These are phyloP conservation scores for Scaptomyza hsui DNA, from an alignment of 1,140 invertebrate species.

Conservation along the genomic window DNA sequence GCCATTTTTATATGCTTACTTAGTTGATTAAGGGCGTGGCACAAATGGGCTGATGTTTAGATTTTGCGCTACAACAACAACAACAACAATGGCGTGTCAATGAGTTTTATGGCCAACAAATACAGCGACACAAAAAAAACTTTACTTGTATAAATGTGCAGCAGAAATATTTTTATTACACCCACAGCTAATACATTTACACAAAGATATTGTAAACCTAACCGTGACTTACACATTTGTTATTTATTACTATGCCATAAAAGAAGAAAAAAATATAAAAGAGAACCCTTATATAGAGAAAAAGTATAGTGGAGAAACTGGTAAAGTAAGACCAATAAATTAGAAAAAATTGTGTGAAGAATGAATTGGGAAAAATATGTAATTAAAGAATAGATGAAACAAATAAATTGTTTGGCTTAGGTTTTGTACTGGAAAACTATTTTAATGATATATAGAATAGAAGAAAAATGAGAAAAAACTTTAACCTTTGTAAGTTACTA, in stretches of 20 bases:
- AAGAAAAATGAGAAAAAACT: too few relatives aligned
- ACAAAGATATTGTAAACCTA: background rate
- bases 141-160: constrained; percentile 8
- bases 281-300: background rate
- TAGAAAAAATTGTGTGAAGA: background rate
- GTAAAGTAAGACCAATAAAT: background rate
- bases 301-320: background rate
- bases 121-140: constrained; percentile 8
- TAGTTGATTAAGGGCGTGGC: constrained; percentile 78
- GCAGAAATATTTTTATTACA: constrained; percentile 39
- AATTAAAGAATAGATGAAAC: background rate
- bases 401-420: too few relatives aligned
- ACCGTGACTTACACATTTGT: constrained; percentile 8
- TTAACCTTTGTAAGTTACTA: too few relatives aligned
- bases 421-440: too few relatives aligned
- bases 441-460: too few relatives aligned
- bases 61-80: constrained; percentile 42
- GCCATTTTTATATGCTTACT: constrained; percentile 73
- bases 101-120: constrained; percentile 39
- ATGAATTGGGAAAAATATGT: background rate
- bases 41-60: constrained; percentile 63
- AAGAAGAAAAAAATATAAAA: background rate
- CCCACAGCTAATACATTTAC: background rate
- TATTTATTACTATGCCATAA: constrained; percentile 9
- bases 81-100: constrained; percentile 25